phyloP scores from a whole-genome alignment of 2,888 invertebrate genomes.

The Beris chalybata region DNA sequence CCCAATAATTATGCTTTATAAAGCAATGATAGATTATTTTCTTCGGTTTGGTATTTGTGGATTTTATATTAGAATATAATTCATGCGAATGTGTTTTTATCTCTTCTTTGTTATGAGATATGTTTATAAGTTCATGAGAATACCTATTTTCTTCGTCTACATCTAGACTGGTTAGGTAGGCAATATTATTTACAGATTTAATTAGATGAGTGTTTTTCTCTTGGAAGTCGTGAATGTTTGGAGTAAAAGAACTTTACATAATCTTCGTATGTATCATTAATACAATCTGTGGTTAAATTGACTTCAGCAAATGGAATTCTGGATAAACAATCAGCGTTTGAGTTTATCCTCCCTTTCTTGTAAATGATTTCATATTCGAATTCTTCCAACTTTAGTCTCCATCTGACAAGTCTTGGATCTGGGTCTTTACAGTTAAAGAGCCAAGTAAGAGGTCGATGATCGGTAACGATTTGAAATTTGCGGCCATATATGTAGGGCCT shows the following conservation, averaged over 20 bases:
- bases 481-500: too few relatives aligned
- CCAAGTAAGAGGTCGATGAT: not conserved
- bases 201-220: slow-evolving; percentile 10
- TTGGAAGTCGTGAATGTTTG: not conserved
- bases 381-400: not conserved
- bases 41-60: too few relatives aligned
- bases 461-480: too few relatives aligned
- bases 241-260: slow-evolving; percentile 19
- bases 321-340: slow-evolving; percentile 22
- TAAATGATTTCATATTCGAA: not conserved
- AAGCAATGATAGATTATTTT: too few relatives aligned
- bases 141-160: too few relatives aligned
- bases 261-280: slow-evolving; percentile 9
- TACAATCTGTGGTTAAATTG: not conserved
- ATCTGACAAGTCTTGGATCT: not conserved
- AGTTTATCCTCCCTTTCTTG: slow-evolving; percentile 11
- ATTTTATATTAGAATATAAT: not conserved
- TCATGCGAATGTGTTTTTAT: not conserved
- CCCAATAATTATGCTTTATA: too few relatives aligned
- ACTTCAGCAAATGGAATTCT: not conserved
- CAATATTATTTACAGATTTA: not conserved
- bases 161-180: too few relatives aligned
- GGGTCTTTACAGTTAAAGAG: slow-evolving; percentile 2
- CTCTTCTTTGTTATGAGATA: too few relatives aligned
- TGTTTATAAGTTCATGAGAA: too few relatives aligned